Evolutionary conservation across 1,140 invertebrate genomes (phyloP).

Genomic region (Drosophila lacteicornis): DNA sequence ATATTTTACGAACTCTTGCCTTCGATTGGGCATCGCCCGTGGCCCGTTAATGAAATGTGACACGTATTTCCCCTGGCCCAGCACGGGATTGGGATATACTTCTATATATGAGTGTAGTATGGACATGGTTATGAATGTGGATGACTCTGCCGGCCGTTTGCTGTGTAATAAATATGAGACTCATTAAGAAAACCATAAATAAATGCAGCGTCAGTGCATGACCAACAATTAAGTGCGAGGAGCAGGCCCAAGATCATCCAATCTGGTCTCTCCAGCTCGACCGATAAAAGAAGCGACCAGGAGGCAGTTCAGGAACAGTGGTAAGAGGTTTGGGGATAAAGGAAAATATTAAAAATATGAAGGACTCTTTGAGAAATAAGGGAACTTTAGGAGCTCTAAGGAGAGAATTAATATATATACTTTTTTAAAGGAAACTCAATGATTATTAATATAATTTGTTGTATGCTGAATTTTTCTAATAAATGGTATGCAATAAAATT

Average conservation of each 20-base stretch:
- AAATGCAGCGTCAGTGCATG: slow-evolving; percentile 81
- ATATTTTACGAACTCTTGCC: slow-evolving; percentile 63
- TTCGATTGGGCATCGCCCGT: slow-evolving; percentile 42
- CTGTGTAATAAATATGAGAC: slow-evolving; percentile 82
- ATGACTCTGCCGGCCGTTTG: slow-evolving; percentile 32
- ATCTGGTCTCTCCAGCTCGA: slow-evolving; percentile 30
- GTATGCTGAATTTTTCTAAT: too few species aligned
- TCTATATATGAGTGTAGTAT: slow-evolving; percentile 3
- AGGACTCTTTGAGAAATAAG: too few species aligned
- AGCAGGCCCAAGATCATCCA: slow-evolving; percentile 71
- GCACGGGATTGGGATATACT: slow-evolving; percentile 10
- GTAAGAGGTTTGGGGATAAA: not conserved
- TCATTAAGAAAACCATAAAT: slow-evolving; percentile 84
- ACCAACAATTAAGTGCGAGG: slow-evolving; percentile 78
- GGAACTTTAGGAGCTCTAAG: too few species aligned
- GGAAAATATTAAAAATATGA: too few species aligned
- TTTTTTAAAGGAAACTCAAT: too few species aligned
- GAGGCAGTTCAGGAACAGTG: slow-evolving; percentile 22
- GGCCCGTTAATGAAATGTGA: slow-evolving; percentile 78
- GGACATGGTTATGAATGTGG: slow-evolving; percentile 31
- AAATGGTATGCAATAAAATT: too few species aligned
- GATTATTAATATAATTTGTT: too few species aligned
- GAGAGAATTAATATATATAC: too few species aligned
- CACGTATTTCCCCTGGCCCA: slow-evolving; percentile 79
- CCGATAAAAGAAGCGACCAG: slow-evolving; percentile 35